Conservation (phyloP, 37 sponge, comb jelly and placozoan genomes). For the Tethya wilhelma region DNA sequence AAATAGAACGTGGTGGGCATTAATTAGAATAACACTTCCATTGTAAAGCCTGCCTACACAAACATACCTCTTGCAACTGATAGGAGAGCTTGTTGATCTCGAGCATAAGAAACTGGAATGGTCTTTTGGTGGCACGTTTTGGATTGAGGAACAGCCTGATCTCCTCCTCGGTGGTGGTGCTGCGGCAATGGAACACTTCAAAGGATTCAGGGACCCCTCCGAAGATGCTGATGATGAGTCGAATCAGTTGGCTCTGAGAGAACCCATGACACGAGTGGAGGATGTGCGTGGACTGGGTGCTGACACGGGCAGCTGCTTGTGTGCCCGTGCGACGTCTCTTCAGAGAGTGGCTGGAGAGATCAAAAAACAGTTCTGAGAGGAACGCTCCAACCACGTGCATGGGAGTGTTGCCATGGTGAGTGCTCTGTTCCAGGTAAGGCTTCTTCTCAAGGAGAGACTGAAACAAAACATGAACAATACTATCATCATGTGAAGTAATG, state of each 20-base stretch:
- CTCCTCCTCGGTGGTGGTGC: slow-evolving; percentile 63
- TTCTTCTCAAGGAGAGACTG: not conserved
- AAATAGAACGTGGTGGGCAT: not conserved
- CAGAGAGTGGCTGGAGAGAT: slow-evolving; percentile 32
- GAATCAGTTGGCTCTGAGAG: slow-evolving; percentile 42
- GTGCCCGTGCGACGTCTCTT: slow-evolving; percentile 12
- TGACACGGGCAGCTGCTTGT: not conserved
- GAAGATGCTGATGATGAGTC: slow-evolving; percentile 59
- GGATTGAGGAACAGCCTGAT: slow-evolving; percentile 63
- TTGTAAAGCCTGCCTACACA: not conserved
- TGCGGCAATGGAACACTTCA: slow-evolving; percentile 64
- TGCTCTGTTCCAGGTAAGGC: not conserved
- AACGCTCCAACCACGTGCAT: slow-evolving; percentile 68
- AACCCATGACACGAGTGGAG: slow-evolving; percentile 41
- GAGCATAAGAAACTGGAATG: slow-evolving; percentile 52
- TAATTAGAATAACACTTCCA: not conserved
- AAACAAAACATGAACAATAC: not conserved
- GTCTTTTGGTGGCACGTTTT: slow-evolving; percentile 23
- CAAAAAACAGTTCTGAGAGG: slow-evolving; percentile 33
- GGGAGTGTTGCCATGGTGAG: slow-evolving; percentile 4
- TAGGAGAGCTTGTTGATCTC: slow-evolving; percentile 56
- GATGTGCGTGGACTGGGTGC: slow-evolving; percentile 50
- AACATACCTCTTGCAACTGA: slow-evolving; percentile 69
- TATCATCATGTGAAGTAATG: not conserved
- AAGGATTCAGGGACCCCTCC: slow-evolving; percentile 66